Evolutionary conservation across 1,140 invertebrate species (phyloP).

Genomic region (Aphelenchoides fujianensis): DNA sequence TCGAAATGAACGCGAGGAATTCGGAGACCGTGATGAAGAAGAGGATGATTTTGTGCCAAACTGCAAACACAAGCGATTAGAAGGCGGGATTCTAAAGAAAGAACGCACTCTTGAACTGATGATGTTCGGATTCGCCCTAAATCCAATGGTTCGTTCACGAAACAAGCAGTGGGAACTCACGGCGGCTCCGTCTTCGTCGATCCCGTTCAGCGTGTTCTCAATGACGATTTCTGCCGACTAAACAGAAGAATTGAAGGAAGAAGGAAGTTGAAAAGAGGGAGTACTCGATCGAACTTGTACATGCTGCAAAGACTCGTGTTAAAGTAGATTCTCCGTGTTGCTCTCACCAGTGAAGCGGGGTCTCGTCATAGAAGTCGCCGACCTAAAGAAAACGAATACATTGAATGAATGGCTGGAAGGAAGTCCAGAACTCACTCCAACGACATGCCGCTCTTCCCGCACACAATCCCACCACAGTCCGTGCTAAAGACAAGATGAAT

Average conservation of each 20-base stretch:
- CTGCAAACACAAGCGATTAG: slow-evolving; percentile 36
- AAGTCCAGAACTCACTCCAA: too few species aligned
- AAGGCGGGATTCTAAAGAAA: not conserved
- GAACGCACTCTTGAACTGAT: slow-evolving; percentile 60
- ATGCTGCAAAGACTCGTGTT: slow-evolving; percentile 21
- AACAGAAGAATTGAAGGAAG: too few species aligned
- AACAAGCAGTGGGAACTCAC: too few species aligned
- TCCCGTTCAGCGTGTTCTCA: slow-evolving; percentile 58
- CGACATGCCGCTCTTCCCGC: slow-evolving; percentile 46
- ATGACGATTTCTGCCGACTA: slow-evolving; percentile 59
- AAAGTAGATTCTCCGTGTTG: not conserved
- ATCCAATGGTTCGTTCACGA: too few species aligned
- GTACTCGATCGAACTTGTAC: slow-evolving; percentile 62
- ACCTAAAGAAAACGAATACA: slow-evolving; percentile 36
- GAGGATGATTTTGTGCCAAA: slow-evolving; percentile 58
- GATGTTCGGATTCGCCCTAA: slow-evolving; percentile 60
- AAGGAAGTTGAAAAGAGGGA: too few species aligned
- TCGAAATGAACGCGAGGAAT: slow-evolving; percentile 56
- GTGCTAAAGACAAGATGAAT: slow-evolving; percentile 41
- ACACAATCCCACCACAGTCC: slow-evolving; percentile 62
- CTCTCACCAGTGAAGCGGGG: slow-evolving; percentile 40
- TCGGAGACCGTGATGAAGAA: slow-evolving; percentile 59
- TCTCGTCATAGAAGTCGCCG: slow-evolving; percentile 61
- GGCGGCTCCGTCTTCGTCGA: slow-evolving; percentile 60
- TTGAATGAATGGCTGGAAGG: not conserved